Base-by-base conservation (phyloP, 2,113 vertebrate genomes). In the Pyxicephalus adspersus region DNA sequence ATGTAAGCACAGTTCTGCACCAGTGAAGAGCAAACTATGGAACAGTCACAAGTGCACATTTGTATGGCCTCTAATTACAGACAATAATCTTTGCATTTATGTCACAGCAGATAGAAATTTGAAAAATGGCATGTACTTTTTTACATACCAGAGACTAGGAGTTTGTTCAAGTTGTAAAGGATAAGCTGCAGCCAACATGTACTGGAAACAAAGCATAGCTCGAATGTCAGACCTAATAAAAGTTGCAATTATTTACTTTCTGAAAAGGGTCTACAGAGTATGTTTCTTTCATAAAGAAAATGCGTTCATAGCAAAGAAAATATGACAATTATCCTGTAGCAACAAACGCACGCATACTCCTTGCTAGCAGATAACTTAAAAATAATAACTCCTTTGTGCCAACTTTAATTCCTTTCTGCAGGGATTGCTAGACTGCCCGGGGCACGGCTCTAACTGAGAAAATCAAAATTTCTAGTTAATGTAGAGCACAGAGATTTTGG, bases 1-100 rank as follows among this genome's bases (percentile, higher is more conserved):
- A 81, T 74, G 70, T 65, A 74, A 54, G 78, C 65, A 70, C 34
- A 80, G 79, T 81, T 81, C 70, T 81, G 79, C 79, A 81, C 68
- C 26, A 81, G 29, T 81, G 79, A 74, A 73, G 22, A 81, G 60
- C 79, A 81, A 81, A 81, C 45, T 38, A n/a, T 52, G 57, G 50
- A 80, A 61, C 20, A 57, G 50, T 63, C 78, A 80, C 55, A 80
- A 64, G 34, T 72, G 17, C 55, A 31, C 58, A 17, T 52, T 63
- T 80, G 66, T 64, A 25, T 26, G 50, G 9, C 2, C 66, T 80
- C 57, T 80, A 72, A 80, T 80, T 64, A 80, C 19, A 52, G 25
- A 29, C 22, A 80, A 34, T 34, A 22, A n/a, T 25, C n/a, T 38
- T n/a, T 22, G 11, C 65, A 31, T 79, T 57, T 28, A 64, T 80